Evolutionary conservation across 2,113 vertebrate genomes (phyloP).

Genomic region (Harpagus bidentatus): DNA sequence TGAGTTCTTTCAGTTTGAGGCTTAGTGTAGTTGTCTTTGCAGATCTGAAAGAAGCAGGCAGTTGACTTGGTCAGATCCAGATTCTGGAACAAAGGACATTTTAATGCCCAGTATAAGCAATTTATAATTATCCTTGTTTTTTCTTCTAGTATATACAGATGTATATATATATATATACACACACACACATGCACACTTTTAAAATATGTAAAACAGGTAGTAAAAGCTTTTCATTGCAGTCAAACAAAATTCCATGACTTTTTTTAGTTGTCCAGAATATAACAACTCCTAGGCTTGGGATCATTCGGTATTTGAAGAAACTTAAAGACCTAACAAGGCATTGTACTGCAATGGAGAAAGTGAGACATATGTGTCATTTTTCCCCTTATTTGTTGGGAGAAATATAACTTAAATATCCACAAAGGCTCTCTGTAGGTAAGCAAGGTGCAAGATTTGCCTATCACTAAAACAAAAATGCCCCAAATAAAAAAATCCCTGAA

Average conservation of each 20-base stretch:
- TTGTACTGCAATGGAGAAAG: neutral
- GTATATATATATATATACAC: neutral
- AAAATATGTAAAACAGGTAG: neutral
- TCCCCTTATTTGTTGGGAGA: neutral
- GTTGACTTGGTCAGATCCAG: neutral
- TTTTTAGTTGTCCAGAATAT: neutral
- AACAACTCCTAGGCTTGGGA: neutral
- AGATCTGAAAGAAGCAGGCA: neutral
- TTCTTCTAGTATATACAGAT: neutral
- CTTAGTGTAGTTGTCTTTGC: neutral
- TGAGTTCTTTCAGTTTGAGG: neutral
- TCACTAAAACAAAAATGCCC: neutral
- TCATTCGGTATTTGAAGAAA: neutral
- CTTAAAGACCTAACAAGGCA: neutral
- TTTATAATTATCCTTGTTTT: neutral
- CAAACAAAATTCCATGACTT: neutral
- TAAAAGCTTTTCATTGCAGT: neutral
- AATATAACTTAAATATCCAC: neutral
- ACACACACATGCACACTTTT: neutral
- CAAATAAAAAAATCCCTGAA: neutral
- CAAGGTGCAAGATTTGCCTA: neutral
- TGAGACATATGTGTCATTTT: neutral
- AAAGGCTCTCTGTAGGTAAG: neutral
- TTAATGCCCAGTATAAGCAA: neutral
- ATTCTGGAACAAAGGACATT: neutral